Conservation (phyloP, 2,797 vertebrate genomes). For the Schizopygopsis malacanthus region DNA sequence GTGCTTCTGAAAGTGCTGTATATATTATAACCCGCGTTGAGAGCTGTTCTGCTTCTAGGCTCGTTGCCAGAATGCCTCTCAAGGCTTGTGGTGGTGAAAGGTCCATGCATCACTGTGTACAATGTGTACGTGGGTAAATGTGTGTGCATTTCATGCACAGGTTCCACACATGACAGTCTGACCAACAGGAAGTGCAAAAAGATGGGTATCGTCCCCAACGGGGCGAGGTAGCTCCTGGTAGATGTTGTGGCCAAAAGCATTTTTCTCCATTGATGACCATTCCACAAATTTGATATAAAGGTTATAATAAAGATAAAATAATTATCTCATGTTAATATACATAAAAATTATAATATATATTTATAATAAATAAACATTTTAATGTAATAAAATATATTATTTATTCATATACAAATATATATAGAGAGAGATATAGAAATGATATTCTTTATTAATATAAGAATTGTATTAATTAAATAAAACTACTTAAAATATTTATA, state of each 20-base stretch:
- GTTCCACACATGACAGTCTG: neutral
- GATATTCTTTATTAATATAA: no score
- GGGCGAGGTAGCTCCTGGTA: neutral
- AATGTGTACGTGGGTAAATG: conserved; percentile 25
- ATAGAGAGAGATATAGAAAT: no score
- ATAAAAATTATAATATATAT: no score
- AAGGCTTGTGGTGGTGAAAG: conserved; percentile 39
- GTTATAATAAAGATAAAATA: no score
- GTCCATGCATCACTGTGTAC: conserved; percentile 31
- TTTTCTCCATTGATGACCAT: neutral
- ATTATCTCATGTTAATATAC: no score
- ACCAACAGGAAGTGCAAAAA: conserved; percentile 3
- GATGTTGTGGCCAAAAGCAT: neutral
- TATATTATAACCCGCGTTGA: conserved; percentile 30
- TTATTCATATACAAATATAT: no score
- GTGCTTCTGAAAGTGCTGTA: conserved; percentile 19
- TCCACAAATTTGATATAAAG: no score
- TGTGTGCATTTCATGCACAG: conserved; percentile 17
- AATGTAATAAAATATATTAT: no score
- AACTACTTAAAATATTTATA: no score
- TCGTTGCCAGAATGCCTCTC: conserved; percentile 45
- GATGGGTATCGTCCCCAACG: neutral
- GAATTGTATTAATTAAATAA: no score
- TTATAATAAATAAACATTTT: no score
- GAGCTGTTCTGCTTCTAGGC: conserved; percentile 38